Percentiles rank a stretch among this genome's conserved stretches.
Conservation (phyloP, 2,888 invertebrate species). For the Aporophyla nigra region DNA sequence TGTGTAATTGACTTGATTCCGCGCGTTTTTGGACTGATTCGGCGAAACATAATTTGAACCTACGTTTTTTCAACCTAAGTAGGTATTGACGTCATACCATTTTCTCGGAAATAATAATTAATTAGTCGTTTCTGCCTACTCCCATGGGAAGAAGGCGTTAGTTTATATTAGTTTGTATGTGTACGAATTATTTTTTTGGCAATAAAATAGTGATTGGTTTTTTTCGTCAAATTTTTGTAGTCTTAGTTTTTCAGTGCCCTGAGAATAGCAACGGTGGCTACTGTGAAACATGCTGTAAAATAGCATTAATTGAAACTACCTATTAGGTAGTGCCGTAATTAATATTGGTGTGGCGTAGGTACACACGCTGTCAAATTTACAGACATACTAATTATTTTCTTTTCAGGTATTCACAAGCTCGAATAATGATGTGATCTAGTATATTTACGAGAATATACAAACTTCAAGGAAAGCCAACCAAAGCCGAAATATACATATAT, state of each 20-base stretch:
- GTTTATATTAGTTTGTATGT: too few relatives aligned
- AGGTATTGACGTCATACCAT: neutral
- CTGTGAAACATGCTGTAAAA: too few relatives aligned
- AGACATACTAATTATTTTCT: neutral
- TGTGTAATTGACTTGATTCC: conserved; percentile 30
- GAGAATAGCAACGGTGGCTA: neutral
- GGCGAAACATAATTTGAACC: neutral
- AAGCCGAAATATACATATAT: neutral
- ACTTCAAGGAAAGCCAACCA: neutral
- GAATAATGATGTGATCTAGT: neutral
- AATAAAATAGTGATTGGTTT: neutral
- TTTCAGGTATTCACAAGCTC: conserved; percentile 1
- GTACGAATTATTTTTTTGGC: neutral
- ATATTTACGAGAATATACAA: neutral
- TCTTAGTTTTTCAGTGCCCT: neutral
- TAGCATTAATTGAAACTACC: too few relatives aligned
- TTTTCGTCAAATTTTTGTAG: neutral
- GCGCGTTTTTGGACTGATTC: conserved; percentile 1
- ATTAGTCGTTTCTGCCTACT: neutral
- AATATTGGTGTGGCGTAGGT: neutral
- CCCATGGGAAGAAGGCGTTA: too few relatives aligned
- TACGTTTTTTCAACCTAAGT: conserved; percentile 8
- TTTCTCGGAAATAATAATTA: neutral
- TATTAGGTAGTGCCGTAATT: too few relatives aligned
- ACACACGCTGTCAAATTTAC: neutral